Evolutionary conservation across 2,113 vertebrate species (phyloP).

Genomic region (Phyllostomus hastatus): DNA sequence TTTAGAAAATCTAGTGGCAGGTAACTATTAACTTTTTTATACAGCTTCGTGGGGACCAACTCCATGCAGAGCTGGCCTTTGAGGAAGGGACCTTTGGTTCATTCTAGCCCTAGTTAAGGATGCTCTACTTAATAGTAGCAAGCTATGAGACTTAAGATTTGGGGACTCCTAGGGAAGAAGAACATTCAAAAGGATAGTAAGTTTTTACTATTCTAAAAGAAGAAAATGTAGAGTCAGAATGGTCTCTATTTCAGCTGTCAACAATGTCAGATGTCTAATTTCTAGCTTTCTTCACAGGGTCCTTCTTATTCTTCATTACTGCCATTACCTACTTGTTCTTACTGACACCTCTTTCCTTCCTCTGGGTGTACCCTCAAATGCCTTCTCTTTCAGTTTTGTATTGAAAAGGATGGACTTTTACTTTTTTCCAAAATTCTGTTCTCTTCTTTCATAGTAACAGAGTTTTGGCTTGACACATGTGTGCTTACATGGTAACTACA

Average conservation of each 20-base stretch:
- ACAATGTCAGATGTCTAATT: background rate
- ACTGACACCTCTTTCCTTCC: background rate
- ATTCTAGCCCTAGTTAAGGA: background rate
- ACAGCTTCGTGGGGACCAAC: no score
- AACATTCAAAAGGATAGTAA: background rate
- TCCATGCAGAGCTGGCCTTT: background rate
- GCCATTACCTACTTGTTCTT: background rate
- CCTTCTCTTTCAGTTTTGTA: background rate
- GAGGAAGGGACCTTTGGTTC: background rate
- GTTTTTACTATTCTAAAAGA: background rate
- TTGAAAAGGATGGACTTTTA: background rate
- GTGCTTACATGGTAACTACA: background rate
- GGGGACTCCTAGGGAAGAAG: background rate
- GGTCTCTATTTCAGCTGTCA: background rate
- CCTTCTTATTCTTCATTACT: background rate
- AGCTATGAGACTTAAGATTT: background rate
- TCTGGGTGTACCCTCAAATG: background rate
- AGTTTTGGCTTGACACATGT: background rate
- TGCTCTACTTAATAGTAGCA: background rate
- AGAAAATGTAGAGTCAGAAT: background rate
- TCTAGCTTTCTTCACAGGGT: background rate
- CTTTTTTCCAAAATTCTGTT: conserved; percentile 6
- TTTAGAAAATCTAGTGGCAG: background rate
- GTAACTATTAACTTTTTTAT: background rate
- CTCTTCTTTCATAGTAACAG: background rate